Evolutionary conservation across 2,113 vertebrate genomes (phyloP).

Genomic region (Chaenogobius annularis): DNA sequence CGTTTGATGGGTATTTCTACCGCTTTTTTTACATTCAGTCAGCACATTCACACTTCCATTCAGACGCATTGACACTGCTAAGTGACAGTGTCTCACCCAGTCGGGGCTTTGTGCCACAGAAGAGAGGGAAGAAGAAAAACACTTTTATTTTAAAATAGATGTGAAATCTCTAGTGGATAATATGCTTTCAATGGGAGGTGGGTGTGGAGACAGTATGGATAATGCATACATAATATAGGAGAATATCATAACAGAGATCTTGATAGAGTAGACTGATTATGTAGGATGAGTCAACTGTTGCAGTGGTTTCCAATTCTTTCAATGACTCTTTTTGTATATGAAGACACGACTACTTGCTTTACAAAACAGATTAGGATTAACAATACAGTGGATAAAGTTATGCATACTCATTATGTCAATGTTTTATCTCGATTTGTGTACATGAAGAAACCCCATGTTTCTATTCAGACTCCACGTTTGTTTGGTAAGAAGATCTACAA

Average conservation of each 20-base stretch:
- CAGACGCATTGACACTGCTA: constrained; percentile 68
- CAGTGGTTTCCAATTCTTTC: constrained; percentile 50
- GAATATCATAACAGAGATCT: constrained; percentile 68
- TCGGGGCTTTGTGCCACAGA: constrained; percentile 57
- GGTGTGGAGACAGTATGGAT: constrained; percentile 69
- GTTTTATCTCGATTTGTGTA: constrained; percentile 46
- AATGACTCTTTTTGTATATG: constrained; percentile 58
- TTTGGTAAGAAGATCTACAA: constrained; percentile 54
- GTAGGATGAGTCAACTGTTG: constrained; percentile 73
- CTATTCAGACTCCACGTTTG: constrained; percentile 46
- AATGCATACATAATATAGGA: constrained; percentile 58
- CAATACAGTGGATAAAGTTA: constrained; percentile 66
- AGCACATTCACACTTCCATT: constrained; percentile 72
- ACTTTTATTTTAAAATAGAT: constrained; percentile 74
- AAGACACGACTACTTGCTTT: constrained; percentile 54
- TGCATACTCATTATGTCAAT: constrained; percentile 52
- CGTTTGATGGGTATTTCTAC: constrained; percentile 70
- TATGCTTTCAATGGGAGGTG: constrained; percentile 69
- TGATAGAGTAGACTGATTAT: constrained; percentile 72
- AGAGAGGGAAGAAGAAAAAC: constrained; percentile 63
- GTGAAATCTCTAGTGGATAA: constrained; percentile 74
- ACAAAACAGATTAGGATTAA: constrained; percentile 72
- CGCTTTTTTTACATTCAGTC: constrained; percentile 65
- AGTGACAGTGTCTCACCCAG: constrained; percentile 70
- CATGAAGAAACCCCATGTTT: constrained; percentile 51